Conservation (phyloP, 2,113 vertebrate species). For the Pangasianodon hypophthalmus region DNA sequence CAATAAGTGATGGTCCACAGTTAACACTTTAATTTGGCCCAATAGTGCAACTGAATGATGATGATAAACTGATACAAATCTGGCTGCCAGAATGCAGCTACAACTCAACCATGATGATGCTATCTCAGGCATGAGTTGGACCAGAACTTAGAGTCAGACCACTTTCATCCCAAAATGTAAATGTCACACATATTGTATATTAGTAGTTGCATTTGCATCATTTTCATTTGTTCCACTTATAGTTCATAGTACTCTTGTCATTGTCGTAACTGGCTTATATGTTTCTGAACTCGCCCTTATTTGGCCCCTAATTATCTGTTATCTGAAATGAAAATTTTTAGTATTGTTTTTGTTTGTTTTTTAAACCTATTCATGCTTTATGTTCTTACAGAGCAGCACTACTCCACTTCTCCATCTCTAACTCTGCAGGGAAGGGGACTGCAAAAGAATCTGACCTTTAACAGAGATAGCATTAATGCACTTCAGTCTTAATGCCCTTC, state of each 20-base stretch:
- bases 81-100: not conserved
- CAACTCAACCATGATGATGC: too few species aligned
- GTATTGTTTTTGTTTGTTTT: not conserved
- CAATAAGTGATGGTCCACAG: too few species aligned
- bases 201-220: not conserved
- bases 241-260: not conserved
- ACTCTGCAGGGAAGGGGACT: conserved; percentile 8
- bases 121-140: not conserved
- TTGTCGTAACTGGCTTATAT: not conserved
- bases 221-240: not conserved
- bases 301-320: not conserved
- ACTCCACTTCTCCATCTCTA: not conserved
- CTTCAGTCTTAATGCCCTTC: not conserved
- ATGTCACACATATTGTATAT: not conserved
- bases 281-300: not conserved
- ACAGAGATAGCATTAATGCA: not conserved
- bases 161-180: not conserved
- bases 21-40: not conserved
- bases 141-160: too few species aligned
- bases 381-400: not conserved
- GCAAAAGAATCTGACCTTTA: conserved; percentile 8
- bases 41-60: not conserved
- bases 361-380: not conserved
- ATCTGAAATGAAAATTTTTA: not conserved
- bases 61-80: not conserved